Evolutionary conservation across 2,113 vertebrate genomes (phyloP).

Genomic region (Phylloscopus trochiloides): DNA sequence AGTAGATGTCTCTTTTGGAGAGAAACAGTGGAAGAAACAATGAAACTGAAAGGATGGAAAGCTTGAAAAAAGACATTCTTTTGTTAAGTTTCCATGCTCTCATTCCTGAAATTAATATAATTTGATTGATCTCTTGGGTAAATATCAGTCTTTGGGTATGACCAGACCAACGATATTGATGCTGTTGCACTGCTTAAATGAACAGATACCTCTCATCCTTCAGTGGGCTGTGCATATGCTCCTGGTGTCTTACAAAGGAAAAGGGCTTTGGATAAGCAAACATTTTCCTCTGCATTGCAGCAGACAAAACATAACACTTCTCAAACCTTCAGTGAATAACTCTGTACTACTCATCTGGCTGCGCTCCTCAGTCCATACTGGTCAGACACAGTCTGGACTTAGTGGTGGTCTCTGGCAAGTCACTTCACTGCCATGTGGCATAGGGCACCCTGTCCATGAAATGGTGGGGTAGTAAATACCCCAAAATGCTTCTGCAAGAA

Average conservation of each 20-base stretch:
- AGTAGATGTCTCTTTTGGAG: neutral
- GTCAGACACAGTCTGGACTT: neutral
- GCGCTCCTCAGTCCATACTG: rapidly evolving
- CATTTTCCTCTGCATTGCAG: neutral
- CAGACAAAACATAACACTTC: neutral
- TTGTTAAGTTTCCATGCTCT: neutral
- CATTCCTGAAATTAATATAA: neutral
- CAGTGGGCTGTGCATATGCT: neutral
- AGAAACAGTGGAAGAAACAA: neutral
- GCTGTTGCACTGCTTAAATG: neutral
- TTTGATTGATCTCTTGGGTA: neutral
- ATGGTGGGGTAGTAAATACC: neutral
- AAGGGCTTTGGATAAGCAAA: neutral
- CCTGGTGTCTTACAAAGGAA: neutral
- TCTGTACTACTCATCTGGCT: neutral
- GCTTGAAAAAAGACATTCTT: neutral
- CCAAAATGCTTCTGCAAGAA: neutral
- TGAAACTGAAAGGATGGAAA: neutral
- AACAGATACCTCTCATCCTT: neutral
- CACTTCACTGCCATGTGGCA: neutral
- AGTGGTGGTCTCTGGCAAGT: neutral
- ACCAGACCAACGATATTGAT: neutral
- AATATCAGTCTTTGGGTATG: neutral
- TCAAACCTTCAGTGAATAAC: neutral
- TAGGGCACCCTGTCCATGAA: neutral